phyloP scores from a whole-genome alignment of 2,113 vertebrate species.

The Heptranchias perlo region DNA sequence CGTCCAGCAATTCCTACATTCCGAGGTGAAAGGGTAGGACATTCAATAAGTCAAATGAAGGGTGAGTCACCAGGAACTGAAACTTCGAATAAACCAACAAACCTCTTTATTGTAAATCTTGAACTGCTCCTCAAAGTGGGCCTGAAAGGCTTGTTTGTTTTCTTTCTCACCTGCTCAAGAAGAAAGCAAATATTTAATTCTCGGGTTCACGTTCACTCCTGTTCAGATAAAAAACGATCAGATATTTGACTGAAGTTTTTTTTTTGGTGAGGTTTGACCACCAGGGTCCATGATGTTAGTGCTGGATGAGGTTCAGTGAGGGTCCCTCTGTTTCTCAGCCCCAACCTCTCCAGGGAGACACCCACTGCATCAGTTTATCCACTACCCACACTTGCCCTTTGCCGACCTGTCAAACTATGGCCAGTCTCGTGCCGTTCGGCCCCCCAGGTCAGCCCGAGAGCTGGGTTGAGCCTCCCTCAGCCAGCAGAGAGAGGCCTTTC shows the following conservation, averaged over 20 bases:
- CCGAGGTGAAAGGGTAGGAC: neutral
- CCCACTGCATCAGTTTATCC: neutral
- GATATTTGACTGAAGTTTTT: no score
- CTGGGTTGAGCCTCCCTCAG: no score
- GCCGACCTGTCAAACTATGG: no score
- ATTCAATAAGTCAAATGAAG: neutral
- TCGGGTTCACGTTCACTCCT: neutral
- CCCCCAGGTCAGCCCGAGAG: no score
- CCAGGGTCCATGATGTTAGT: neutral
- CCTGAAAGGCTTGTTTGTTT: neutral
- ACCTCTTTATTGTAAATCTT: constrained; percentile 29
- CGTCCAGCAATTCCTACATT: no score
- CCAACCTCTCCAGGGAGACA: neutral
- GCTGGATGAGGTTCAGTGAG: no score
- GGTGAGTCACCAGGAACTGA: neutral
- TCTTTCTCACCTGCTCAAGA: neutral
- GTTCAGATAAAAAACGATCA: neutral
- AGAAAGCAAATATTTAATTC: neutral
- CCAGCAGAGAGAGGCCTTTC: no score
- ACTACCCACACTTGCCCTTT: neutral
- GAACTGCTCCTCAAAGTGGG: constrained; percentile 35
- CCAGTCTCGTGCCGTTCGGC: no score
- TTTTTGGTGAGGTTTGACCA: neutral
- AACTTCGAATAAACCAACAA: neutral
- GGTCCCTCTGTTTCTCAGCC: neutral